A percentile compares a stretch with the other conserved stretches of the same genome.
Evolutionary conservation across 2,888 invertebrate species (phyloP).

Genomic region (Campaea margaritaria): DNA sequence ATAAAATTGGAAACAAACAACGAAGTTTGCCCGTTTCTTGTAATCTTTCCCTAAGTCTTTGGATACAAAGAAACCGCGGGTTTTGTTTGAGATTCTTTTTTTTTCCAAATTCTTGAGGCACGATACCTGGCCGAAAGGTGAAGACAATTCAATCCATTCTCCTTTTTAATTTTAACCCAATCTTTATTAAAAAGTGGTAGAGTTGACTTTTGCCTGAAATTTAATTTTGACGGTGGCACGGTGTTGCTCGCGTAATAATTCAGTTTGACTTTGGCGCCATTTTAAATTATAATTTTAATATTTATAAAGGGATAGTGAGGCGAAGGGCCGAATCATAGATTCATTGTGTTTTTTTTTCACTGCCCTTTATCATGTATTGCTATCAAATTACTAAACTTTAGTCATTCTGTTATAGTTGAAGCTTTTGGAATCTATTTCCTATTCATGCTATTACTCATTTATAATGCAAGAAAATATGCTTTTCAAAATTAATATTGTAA

Average conservation of each 20-base stretch:
- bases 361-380: too few species aligned
- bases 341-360: background rate
- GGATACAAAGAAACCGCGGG: conserved; percentile 75
- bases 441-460: too few species aligned
- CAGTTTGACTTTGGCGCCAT: conserved; percentile 46
- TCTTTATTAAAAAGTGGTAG: conserved; percentile 40
- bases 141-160: conserved; percentile 29
- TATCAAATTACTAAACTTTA: too few species aligned
- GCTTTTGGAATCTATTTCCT: background rate
- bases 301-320: conserved; percentile 46
- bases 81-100: conserved; percentile 67
- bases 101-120: conserved; percentile 61
- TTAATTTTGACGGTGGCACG: conserved; percentile 41
- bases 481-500: too few species aligned
- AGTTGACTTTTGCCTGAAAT: conserved; percentile 53
- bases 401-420: background rate
- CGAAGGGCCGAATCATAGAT: conserved; percentile 21
- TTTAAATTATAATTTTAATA: conserved; percentile 40
- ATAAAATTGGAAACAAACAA: conserved; percentile 74
- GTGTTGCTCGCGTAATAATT: conserved; percentile 46
- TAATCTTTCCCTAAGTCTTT: conserved; percentile 67
- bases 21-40: conserved; percentile 71
- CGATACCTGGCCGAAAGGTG: conserved; percentile 69
- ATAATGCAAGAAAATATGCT: too few species aligned
- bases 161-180: conserved; percentile 14